A percentile compares a stretch with the other conserved stretches of the same genome.
These are phyloP conservation scores for Pseudomyrmex gracilis DNA, from an alignment of 1,140 invertebrate species.

Conservation along the genomic window DNA sequence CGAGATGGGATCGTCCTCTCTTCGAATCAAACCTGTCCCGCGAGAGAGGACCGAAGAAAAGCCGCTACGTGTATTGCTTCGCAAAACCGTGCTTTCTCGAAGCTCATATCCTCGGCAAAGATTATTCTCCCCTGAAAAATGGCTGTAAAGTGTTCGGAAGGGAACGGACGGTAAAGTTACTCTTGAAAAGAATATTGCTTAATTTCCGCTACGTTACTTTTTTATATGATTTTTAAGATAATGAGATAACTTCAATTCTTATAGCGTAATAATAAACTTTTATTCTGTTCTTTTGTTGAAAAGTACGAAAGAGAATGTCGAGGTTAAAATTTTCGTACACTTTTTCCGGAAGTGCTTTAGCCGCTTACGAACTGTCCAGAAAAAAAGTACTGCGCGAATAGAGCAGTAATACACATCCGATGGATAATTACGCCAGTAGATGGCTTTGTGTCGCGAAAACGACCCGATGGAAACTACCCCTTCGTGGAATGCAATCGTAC, in stretches of 20 bases:
- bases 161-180: background rate
- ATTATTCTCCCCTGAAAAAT: slow-evolving; percentile 7
- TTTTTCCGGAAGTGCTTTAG: slow-evolving; percentile 10
- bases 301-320: no score
- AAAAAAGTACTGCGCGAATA: slow-evolving; percentile 12
- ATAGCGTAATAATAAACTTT: background rate
- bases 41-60: background rate
- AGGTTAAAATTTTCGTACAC: background rate
- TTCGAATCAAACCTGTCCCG: slow-evolving; percentile 17
- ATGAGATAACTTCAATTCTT: background rate
- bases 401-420: background rate
- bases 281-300: background rate
- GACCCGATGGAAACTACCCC: slow-evolving; percentile 51
- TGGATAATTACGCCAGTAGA: slow-evolving; percentile 60
- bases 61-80: slow-evolving; percentile 18
- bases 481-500: slow-evolving; percentile 62
- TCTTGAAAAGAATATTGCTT: background rate
- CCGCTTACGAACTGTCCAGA: background rate
- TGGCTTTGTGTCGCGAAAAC: slow-evolving; percentile 47
- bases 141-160: background rate
- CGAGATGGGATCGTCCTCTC: background rate
- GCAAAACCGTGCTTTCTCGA: slow-evolving; percentile 3
- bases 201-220: no score
- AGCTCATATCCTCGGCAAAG: background rate
- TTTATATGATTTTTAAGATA: no score